phyloP scores from a whole-genome alignment of 1,140 invertebrate genomes.

The Cherax destructor region DNA sequence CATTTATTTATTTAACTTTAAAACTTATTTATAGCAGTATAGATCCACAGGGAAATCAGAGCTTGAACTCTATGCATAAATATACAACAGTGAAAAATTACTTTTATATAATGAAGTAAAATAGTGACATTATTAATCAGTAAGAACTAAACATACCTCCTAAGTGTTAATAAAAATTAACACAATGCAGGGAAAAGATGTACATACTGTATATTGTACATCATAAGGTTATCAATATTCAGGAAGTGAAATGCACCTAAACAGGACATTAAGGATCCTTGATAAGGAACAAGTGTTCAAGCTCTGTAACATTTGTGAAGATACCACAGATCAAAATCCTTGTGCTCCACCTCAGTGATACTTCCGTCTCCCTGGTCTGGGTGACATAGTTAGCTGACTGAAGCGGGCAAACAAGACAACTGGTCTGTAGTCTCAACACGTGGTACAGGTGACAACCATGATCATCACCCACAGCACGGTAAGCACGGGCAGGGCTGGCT shows the following conservation, averaged over 20 bases:
- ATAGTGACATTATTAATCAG: not conserved
- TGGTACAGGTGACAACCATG: slow-evolving; percentile 47
- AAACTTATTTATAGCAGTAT: slow-evolving; percentile 37
- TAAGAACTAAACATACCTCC: not conserved
- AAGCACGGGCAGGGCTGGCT: slow-evolving; percentile 36
- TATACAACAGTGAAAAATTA: not conserved
- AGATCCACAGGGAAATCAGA: slow-evolving; percentile 47
- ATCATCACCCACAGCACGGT: slow-evolving; percentile 46
- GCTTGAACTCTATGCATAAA: slow-evolving; percentile 39
- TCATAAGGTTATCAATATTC: not conserved
- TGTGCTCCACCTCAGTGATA: slow-evolving; percentile 12
- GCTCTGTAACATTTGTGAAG: slow-evolving; percentile 40
- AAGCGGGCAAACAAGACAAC: slow-evolving; percentile 9
- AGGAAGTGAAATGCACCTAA: not conserved
- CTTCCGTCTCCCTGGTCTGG: slow-evolving; percentile 11
- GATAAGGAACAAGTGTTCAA: slow-evolving; percentile 28
- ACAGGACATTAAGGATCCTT: not conserved
- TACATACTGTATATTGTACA: too few species aligned
- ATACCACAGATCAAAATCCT: slow-evolving; percentile 16
- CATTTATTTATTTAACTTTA: slow-evolving; percentile 14
- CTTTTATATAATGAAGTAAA: not conserved
- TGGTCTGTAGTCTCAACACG: slow-evolving; percentile 32
- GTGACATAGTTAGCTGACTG: not conserved
- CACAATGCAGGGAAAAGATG: too few species aligned
- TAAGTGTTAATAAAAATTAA: not conserved